phyloP scores from a whole-genome alignment of 2,888 invertebrate genomes.

The Acronicta alni region DNA sequence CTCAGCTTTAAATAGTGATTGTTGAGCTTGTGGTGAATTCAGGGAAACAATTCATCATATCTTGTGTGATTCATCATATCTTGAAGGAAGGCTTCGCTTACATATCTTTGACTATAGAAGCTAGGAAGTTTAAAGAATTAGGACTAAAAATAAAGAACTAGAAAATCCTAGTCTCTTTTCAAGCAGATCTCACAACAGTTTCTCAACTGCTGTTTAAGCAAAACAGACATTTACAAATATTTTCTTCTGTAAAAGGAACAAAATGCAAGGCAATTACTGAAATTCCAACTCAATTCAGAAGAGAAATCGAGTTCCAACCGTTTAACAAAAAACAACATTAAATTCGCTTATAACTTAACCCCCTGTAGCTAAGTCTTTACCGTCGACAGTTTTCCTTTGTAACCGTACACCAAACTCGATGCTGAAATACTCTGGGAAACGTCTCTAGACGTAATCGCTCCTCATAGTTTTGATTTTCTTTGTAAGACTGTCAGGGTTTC shows the following conservation, averaged over 20 bases:
- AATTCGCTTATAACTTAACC: constrained; percentile 27
- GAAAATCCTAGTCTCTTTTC: no score
- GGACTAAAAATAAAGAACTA: no score
- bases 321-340: constrained; percentile 11
- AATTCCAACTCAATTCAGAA: not conserved
- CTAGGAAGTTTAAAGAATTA: no score
- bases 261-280: not conserved
- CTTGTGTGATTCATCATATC: no score
- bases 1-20: no score
- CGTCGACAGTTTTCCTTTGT: constrained; percentile 68
- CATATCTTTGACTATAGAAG: no score
- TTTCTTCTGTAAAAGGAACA: not conserved
- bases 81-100: no score
- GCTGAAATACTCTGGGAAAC: constrained; percentile 55
- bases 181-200: no score
- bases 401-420: constrained; percentile 63
- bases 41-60: no score
- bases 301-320: constrained; percentile 7
- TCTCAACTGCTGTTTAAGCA: no score
- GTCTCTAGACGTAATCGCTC: constrained; percentile 44
- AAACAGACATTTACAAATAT: no score
- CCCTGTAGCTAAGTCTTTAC: constrained; percentile 23
- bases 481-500: constrained; percentile 19
- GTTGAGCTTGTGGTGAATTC: no score
- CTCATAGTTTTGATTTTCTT: constrained; percentile 49